Evolutionary conservation across 2,113 vertebrate species (phyloP), one percentile per base, ranked within the genome.

Genomic region (Prietella phreatophila): DNA sequence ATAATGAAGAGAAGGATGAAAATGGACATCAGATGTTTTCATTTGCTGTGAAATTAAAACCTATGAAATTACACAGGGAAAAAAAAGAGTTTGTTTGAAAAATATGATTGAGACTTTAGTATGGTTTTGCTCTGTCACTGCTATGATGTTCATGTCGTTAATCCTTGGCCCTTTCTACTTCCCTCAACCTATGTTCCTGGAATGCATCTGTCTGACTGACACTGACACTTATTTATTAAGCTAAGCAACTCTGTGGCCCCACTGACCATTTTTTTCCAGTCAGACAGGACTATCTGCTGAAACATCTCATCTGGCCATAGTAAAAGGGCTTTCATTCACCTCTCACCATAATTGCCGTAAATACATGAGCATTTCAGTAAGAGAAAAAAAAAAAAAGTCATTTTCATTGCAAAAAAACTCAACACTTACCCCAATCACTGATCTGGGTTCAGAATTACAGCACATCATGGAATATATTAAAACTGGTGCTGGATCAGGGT

Each of bases 271-370:
- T 87, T 87, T 89, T 73, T 84, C 79, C 79, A 58, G 84, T 56
- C 78, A 4, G 4, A 11, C 60, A 69, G 69, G 82, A 86, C 91
- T 93, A 90, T 92, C 89, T 86, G 86, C 85, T 83, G 53, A 85
- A 82, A 55, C 83, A 92, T 88, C 87, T 91, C 89, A 88, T 90
- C 58, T 8, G 90, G 86, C 89, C 75, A 60, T n/a, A 89, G 86
- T 15, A 87, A 88, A 82, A 82, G 85, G 79, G 89, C 83, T 61
- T 53, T 39, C 63, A 65, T 55, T 53, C 53, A 56, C 15, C 78
- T 78, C 17, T 56, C 10, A 50, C 14, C 14, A 22, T 56, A 25
- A 80, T 55, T 82, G 4, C 61, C 61, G 47, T 17, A 47, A 85
- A 87, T 82, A 56, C 55, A 56, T 55, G 30, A 56, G 10, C 15